These are phyloP conservation scores for cattle (Bos taurus) DNA, from an alignment of 2,113 vertebrate species.

Conservation along the genomic window DNA sequence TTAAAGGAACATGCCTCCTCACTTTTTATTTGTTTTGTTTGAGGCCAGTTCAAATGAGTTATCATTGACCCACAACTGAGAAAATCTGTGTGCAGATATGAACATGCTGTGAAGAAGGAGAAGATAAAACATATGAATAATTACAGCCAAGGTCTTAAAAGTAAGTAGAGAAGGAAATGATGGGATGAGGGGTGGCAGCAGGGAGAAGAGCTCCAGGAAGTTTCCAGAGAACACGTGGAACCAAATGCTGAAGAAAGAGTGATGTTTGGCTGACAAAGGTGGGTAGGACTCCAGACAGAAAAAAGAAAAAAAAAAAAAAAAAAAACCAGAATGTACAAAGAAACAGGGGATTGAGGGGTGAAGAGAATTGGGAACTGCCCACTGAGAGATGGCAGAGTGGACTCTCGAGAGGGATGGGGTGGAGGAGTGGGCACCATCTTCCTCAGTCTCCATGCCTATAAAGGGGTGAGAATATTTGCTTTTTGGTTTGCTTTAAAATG, in stretches of 20 bases:
- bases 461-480: neutral
- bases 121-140: neutral
- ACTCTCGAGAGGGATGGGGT: no score
- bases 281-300: neutral
- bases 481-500: neutral
- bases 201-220: neutral
- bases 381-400: neutral
- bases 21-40: neutral
- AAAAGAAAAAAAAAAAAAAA: neutral
- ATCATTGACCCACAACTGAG: neutral
- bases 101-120: neutral
- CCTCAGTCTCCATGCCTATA: neutral
- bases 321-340: neutral
- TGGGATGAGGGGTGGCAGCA: fast-evolving
- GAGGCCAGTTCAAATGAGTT: neutral
- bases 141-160: neutral
- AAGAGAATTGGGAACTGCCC: neutral
- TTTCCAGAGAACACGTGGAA: neutral
- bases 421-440: fast-evolving
- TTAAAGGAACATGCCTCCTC: neutral
- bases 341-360: neutral
- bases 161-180: neutral
- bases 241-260: neutral
- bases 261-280: neutral
- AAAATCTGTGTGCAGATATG: neutral